These are phyloP conservation scores for Euspilapteryx auroguttella DNA, from an alignment of 2,888 invertebrate species.

Conservation along the genomic window DNA sequence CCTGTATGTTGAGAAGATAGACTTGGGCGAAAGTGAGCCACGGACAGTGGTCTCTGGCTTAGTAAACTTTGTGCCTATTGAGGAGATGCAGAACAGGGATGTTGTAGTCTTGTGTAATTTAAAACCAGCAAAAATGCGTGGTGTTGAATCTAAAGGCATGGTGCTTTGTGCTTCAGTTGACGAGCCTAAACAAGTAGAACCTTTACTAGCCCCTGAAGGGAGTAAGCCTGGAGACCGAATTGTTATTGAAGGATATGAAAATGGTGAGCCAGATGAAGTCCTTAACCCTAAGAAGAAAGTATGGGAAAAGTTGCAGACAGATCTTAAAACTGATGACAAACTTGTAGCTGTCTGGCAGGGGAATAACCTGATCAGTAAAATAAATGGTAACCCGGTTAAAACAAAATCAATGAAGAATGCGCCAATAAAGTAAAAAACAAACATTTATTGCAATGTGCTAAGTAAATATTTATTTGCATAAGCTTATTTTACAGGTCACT, in stretches of 20 bases:
- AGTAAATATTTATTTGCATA: neutral
- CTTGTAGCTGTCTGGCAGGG: conserved; percentile 86
- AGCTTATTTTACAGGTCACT: neutral
- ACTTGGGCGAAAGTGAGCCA: conserved; percentile 76
- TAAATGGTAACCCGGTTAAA: conserved; percentile 72
- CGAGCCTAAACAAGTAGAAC: conserved; percentile 83
- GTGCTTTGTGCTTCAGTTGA: conserved; percentile 86
- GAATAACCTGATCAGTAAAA: conserved; percentile 70
- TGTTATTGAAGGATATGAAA: conserved; percentile 79
- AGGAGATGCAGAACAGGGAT: conserved; percentile 85
- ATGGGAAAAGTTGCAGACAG: conserved; percentile 90
- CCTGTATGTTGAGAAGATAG: conserved; percentile 90
- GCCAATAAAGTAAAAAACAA: conserved; percentile 70
- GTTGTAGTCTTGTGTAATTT: conserved; percentile 95
- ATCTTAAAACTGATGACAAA: conserved; percentile 70
- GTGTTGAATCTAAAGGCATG: conserved; percentile 91
- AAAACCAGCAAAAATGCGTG: conserved; percentile 95
- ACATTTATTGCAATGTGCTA: conserved; percentile 1
- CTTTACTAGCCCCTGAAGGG: conserved; percentile 75
- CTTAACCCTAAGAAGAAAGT: conserved; percentile 95
- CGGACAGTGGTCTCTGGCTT: conserved; percentile 84
- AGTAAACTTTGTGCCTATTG: conserved; percentile 87
- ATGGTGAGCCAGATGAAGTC: conserved; percentile 77
- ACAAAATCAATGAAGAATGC: conserved; percentile 78
- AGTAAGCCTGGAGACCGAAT: conserved; percentile 84